Percentiles rank a stretch among this genome's conserved stretches.
phyloP scores from a whole-genome alignment of 1,140 invertebrate genomes.

The Drosophila kohkoa region DNA sequence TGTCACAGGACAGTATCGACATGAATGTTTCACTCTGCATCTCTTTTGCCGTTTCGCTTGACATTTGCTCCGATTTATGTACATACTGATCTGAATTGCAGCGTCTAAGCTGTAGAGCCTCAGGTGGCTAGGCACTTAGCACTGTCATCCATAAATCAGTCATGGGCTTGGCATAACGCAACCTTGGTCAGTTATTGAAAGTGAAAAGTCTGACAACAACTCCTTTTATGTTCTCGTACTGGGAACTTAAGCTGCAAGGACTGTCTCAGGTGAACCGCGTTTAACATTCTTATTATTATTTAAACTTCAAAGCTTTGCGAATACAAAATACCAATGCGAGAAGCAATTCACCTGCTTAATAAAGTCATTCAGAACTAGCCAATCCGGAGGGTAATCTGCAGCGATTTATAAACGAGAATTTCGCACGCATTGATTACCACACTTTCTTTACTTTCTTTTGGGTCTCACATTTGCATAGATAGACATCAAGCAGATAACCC shows the following conservation, averaged over 20 bases:
- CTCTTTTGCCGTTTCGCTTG: constrained; percentile 46
- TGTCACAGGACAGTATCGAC: constrained; percentile 64
- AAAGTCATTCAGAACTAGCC: background rate
- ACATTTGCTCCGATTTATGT: constrained; percentile 56
- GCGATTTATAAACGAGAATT: constrained; percentile 26
- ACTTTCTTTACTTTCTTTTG: constrained; percentile 61
- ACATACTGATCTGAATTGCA: constrained; percentile 2
- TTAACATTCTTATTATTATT: constrained; percentile 18
- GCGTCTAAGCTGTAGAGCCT: constrained; percentile 18
- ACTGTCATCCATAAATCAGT: constrained; percentile 44
- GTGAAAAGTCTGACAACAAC: constrained; percentile 5
- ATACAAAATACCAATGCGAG: constrained; percentile 12
- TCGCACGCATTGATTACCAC: constrained; percentile 49
- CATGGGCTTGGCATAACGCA: constrained; percentile 33
- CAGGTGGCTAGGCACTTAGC: constrained; percentile 14
- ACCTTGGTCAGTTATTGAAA: constrained; percentile 24
- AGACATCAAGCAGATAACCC: constrained; percentile 38
- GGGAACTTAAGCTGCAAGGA: constrained; percentile 11
- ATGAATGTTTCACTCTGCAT: constrained; percentile 34
- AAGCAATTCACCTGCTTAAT: background rate
- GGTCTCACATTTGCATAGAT: constrained; percentile 62
- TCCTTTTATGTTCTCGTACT: constrained; percentile 12
- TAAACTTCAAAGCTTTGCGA: constrained; percentile 22
- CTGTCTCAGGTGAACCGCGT: too few species aligned
- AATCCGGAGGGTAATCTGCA: background rate